phyloP scores from a whole-genome alignment of 2,888 invertebrate genomes.

The Eledona agricola region DNA sequence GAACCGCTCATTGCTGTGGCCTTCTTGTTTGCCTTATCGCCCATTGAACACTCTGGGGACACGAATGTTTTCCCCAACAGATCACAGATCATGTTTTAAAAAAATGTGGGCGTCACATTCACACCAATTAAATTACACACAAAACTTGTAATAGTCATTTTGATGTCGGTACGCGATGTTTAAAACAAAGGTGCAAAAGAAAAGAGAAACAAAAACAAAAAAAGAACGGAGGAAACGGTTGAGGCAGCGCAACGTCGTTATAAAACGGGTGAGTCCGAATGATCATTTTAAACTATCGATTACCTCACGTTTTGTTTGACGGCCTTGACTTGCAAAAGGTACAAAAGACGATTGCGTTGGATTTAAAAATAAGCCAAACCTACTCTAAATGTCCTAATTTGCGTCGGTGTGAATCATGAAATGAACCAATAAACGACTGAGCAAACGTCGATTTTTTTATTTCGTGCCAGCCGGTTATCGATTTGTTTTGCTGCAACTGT shows the following conservation, averaged over 20 bases:
- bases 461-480: too few species aligned
- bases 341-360: conserved; percentile 15
- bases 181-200: conserved; percentile 3
- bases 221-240: conserved; percentile 4
- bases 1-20: too few species aligned
- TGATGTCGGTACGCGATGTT: not conserved
- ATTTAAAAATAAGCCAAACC: conserved; percentile 20
- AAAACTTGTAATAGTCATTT: too few species aligned
- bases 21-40: too few species aligned
- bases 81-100: too few species aligned
- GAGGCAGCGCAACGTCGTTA: conserved; percentile 18
- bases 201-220: conserved; percentile 1
- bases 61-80: too few species aligned
- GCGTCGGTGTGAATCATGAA: not conserved
- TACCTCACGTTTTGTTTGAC: too few species aligned
- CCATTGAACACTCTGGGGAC: too few species aligned
- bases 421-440: too few species aligned
- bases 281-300: not conserved
- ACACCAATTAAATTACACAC: too few species aligned
- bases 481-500: conserved; percentile 5
- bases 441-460: not conserved
- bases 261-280: conserved; percentile 20
- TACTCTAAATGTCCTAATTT: conserved; percentile 9
- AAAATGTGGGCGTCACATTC: too few species aligned
- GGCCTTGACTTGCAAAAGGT: conserved; percentile 12